Conservation (phyloP, 2,888 invertebrate genomes). For the Drosophila borealis region DNA sequence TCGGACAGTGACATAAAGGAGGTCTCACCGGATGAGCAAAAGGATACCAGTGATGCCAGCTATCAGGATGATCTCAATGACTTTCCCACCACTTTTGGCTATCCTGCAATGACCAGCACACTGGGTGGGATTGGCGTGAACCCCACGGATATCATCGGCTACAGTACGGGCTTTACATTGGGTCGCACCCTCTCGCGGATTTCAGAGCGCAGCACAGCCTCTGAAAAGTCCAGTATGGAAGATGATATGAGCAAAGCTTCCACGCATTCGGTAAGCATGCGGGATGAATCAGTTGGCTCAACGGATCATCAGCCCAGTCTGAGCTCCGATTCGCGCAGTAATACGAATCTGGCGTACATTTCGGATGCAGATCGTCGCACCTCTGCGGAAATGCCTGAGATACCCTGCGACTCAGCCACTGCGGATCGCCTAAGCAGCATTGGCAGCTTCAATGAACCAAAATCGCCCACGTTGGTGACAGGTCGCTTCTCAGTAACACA, state of each 20-base stretch:
- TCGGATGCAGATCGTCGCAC: slow-evolving; percentile 92
- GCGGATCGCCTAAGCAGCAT: slow-evolving; percentile 86
- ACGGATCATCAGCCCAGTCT: slow-evolving; percentile 94
- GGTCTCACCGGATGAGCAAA: slow-evolving; percentile 86
- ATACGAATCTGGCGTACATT: slow-evolving; percentile 90
- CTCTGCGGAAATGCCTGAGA: slow-evolving; percentile 93
- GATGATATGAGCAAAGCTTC: slow-evolving; percentile 95
- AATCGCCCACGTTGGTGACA: slow-evolving; percentile 84
- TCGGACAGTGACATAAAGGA: slow-evolving; percentile 85
- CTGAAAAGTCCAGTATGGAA: slow-evolving; percentile 94
- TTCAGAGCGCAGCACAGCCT: slow-evolving; percentile 94
- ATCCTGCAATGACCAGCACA: slow-evolving; percentile 87
- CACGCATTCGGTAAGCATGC: slow-evolving; percentile 92
- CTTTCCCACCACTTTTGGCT: slow-evolving; percentile 91
- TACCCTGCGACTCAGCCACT: slow-evolving; percentile 90
- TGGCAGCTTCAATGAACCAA: slow-evolving; percentile 85
- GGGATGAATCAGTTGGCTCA: slow-evolving; percentile 93
- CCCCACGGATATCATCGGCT: slow-evolving; percentile 89
- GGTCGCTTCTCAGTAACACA: slow-evolving; percentile 85
- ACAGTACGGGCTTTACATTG: slow-evolving; percentile 90
- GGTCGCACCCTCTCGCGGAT: slow-evolving; percentile 93
- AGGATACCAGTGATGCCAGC: slow-evolving; percentile 87
- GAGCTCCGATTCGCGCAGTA: slow-evolving; percentile 93
- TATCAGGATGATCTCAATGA: slow-evolving; percentile 91
- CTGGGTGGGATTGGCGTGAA: slow-evolving; percentile 86